Evolutionary conservation across 2,113 vertebrate species (phyloP), one percentile per base, ranked within the genome.

Genomic region (Macheiramphus alcinus): DNA sequence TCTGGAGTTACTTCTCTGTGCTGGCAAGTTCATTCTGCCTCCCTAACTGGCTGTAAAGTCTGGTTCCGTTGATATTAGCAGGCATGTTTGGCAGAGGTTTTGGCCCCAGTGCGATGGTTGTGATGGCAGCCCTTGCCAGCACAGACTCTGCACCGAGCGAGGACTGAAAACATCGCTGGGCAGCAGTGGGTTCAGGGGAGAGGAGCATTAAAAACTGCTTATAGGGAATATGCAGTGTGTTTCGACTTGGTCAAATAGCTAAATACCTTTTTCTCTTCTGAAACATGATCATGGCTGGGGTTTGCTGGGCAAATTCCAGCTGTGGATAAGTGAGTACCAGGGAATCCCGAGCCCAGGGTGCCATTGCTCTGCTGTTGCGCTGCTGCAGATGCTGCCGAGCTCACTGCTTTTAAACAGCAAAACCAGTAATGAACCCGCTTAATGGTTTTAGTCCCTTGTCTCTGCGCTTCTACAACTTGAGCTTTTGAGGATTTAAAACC

Each of bases 361-460:
- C 58, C 6, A 0, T 21, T 48, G 42, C 67, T 65, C 18, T 52
- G 68, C n/a, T 0, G 0, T 15, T 13, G 14, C 6, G 7, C 31
- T 59, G 45, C 56, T 45, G 17, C 5, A 23, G 27, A 0, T 8
- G 59, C 50, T 93, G 50, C 72, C 0, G 3, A 58, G 36, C 55
- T 74, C 4, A 2, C 13, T 67, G 67, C 56, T 80, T 72, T 76
- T 86, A 43, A 72, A 80, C 31, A 65, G 63, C 67, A 80, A 29
- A 65, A 18, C 42, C 58, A 22, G 47, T 47, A 61, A 80, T 16
- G 75, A 94, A 52, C 18, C 83, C 59, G 4, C 62, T 68, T 29
- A 14, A 3, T 12, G 52, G 9, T 29, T 82, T 68, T 52, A 42
- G 61, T 62, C 65, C 13, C 16, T 70, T n/a, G 32, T n/a, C 76